Percentiles rank a stretch among this genome's conserved stretches.
These are phyloP conservation scores for Latrodectus elegans DNA, from an alignment of 2,888 invertebrate genomes.

Conservation along the genomic window DNA sequence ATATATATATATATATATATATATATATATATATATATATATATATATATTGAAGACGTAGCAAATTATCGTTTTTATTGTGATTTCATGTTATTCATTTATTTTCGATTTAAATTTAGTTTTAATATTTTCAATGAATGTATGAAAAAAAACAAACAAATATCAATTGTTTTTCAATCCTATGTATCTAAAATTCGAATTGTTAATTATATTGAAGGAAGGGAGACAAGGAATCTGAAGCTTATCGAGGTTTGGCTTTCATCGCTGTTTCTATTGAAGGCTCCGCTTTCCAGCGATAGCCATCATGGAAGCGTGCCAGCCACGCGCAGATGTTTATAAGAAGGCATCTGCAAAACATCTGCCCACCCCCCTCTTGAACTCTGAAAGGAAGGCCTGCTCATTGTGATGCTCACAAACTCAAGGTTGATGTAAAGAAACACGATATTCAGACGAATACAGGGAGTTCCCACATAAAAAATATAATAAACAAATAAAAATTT, in stretches of 20 bases:
- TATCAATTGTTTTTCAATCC: too few species aligned
- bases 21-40: conserved; percentile 9
- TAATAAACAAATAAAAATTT: too few species aligned
- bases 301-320: conserved; percentile 40
- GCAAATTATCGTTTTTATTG: background rate
- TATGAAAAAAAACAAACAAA: too few species aligned
- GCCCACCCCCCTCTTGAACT: conserved; percentile 23
- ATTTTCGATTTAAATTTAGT: too few species aligned
- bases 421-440: background rate
- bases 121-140: too few species aligned
- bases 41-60: background rate
- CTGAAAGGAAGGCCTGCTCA: background rate
- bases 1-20: conserved; percentile 4
- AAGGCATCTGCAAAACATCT: conserved; percentile 58
- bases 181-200: too few species aligned
- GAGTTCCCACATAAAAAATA: too few species aligned
- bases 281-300: background rate
- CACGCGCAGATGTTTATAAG: conserved; percentile 54
- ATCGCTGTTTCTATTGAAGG: background rate
- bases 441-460: too few species aligned
- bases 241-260: too few species aligned
- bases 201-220: too few species aligned
- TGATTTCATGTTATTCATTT: background rate
- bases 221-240: too few species aligned
- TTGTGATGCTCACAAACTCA: background rate